A percentile compares a stretch with the other conserved stretches of the same genome.
Evolutionary conservation across 2,113 vertebrate species (phyloP).

Genomic region (Mohoua ochrocephala): DNA sequence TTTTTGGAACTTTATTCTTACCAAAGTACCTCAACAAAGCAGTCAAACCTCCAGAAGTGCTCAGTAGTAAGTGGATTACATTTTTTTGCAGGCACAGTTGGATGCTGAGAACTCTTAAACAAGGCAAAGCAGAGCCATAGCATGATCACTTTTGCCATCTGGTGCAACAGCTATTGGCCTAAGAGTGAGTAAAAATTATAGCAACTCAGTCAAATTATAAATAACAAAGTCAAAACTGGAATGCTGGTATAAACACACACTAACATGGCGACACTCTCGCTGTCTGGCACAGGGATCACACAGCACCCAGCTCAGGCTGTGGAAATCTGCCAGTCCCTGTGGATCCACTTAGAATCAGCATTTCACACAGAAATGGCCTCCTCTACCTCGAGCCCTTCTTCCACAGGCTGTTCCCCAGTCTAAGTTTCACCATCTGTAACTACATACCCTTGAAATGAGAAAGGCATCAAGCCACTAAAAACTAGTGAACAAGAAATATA

Average conservation of each 20-base stretch:
- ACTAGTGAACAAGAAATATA: neutral
- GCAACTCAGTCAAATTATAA: neutral
- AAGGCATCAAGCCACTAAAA: neutral
- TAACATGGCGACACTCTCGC: rapidly evolving
- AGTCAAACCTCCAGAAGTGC: neutral
- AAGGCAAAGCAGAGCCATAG: neutral
- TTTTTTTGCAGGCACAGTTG: neutral
- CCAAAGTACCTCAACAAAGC: neutral
- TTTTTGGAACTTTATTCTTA: neutral
- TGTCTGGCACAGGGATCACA: neutral
- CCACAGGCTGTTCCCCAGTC: neutral
- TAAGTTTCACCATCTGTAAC: neutral
- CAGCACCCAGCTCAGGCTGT: neutral
- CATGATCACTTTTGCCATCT: neutral
- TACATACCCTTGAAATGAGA: neutral
- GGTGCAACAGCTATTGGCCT: neutral
- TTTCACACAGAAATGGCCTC: neutral
- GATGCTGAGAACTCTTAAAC: neutral
- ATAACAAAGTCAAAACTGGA: neutral
- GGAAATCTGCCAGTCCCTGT: neutral
- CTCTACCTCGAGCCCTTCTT: neutral
- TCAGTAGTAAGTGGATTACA: neutral
- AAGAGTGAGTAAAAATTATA: neutral
- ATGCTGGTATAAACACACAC: neutral
- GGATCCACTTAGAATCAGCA: neutral